A percentile compares a stretch with the other conserved stretches of the same genome.
Conservation (phyloP, 2,113 vertebrate genomes). For the Arizona elegans region DNA sequence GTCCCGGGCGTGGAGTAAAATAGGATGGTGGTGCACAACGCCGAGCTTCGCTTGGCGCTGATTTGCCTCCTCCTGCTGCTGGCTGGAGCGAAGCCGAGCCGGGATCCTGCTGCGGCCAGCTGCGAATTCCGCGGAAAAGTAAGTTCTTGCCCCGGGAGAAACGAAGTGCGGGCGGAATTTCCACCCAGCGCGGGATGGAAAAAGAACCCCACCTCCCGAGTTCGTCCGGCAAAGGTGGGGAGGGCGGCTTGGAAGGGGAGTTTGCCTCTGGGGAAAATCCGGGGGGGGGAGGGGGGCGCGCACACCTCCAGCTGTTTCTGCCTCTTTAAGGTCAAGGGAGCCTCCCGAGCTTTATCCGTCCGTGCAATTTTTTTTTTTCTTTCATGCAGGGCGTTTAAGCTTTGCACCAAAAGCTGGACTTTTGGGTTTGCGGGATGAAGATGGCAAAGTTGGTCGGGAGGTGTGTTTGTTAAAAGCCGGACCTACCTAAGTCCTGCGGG, state of each 20-base stretch:
- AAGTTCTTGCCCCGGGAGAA: constrained; percentile 1
- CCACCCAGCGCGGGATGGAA: not conserved
- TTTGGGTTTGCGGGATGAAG: not conserved
- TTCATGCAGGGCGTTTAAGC: not conserved
- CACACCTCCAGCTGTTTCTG: not conserved
- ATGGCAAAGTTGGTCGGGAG: not conserved
- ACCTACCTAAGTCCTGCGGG: not conserved
- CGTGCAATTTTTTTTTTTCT: not conserved
- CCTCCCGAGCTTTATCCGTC: not conserved
- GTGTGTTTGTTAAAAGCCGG: no score
- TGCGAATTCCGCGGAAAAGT: constrained; percentile 35
- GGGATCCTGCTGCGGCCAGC: not conserved
- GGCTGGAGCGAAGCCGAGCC: constrained; percentile 11
- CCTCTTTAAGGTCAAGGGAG: not conserved
- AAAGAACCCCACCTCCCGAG: not conserved
- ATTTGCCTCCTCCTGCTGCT: constrained; percentile 43
- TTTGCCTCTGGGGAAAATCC: not conserved
- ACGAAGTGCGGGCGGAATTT: not conserved
- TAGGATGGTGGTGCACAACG: constrained; percentile 12
- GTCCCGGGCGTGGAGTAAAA: not conserved
- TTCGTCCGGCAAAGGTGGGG: not conserved
- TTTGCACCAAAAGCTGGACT: no score
- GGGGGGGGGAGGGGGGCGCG: not conserved
- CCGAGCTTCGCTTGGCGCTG: constrained; percentile 19
- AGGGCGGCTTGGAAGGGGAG: not conserved